Evolutionary conservation across 64 coral and sea anemone species (phyloP).

Genomic region (Pocillopora damicornis): DNA sequence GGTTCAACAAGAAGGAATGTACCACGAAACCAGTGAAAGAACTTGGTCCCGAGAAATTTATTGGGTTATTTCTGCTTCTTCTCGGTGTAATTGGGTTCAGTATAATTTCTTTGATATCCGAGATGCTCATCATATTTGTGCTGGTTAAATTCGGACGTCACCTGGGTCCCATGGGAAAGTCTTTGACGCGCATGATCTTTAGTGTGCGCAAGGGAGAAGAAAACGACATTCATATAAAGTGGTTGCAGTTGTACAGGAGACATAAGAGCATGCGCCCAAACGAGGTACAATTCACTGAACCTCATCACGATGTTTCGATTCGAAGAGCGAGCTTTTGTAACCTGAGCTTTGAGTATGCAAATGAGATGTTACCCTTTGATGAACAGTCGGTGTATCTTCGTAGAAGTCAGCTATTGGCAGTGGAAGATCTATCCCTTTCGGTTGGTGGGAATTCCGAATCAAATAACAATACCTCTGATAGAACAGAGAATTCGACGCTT

Average conservation of each 20-base stretch:
- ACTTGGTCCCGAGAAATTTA: conserved; percentile 1
- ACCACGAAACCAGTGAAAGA: background rate
- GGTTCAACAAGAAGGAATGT: conserved; percentile 24
- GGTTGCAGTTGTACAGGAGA: conserved; percentile 11
- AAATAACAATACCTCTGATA: background rate
- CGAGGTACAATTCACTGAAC: background rate
- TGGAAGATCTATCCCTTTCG: background rate
- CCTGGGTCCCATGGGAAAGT: conserved; percentile 21
- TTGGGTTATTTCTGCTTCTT: conserved; percentile 45
- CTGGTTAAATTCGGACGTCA: conserved; percentile 32
- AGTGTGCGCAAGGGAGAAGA: conserved; percentile 39
- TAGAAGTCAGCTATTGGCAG: background rate
- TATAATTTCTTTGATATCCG: conserved; percentile 11
- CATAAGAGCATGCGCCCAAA: conserved; percentile 8
- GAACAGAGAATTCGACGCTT: background rate
- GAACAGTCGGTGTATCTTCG: background rate
- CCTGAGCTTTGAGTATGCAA: background rate
- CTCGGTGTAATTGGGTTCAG: conserved; percentile 22
- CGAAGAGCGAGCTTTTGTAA: conserved; percentile 30
- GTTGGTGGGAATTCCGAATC: background rate
- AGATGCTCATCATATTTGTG: conserved; percentile 43
- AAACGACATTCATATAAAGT: conserved; percentile 20
- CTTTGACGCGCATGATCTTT: conserved; percentile 21
- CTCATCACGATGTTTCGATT: background rate
- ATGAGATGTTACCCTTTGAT: background rate